Evolutionary conservation across 2,888 invertebrate species (phyloP), one percentile per base, ranked within the genome.

Genomic region (Chesias legatella): DNA sequence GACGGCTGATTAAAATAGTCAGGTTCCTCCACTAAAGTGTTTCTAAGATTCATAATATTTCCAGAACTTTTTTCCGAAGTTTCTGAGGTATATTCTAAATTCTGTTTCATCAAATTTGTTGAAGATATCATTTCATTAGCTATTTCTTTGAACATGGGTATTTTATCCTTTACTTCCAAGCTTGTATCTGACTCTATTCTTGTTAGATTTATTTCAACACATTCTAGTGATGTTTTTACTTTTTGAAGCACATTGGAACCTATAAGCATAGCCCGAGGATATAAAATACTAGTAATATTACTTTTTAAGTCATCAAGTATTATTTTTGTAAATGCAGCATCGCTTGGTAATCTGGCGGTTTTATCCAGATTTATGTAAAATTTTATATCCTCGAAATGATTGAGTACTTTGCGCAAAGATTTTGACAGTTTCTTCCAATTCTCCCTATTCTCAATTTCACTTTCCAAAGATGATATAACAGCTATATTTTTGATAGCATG

Each of bases 301-400:
- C 49, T 48, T 54, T 68, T 73, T 8, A 86, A 50, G 41, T 83
- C 79, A 28, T 73, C 63, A 33, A 88, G 57, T 46, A 86, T 75
- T 17, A 81, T 73, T 63, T 79, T 81, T 2, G 83, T 85, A 59
- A 84, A 80, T 36, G 73, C 69, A 17, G 81, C 73, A 49, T 86
- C 86, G 62, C 73, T 79, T 3, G 88, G 86, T 28, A 82, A 44
- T 53, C 86, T 71, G 2, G 88, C 88, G 4, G 86, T 85, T 73
- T 85, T 86, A 58, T 88, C 88, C 9, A 88, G 57, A 58, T 82
- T 85, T 1, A 88, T 79, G 43, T 85, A 88, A 60, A 88, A 88
- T 42, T 85, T 88, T 0, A 88, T 74, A 52, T 88, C 88, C 58
- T 85, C 86, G 48, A 88, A 88, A 60, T 86, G 84, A 54, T 84